These are phyloP conservation scores for Metopolophium dirhodum DNA, from an alignment of 1,140 invertebrate genomes.

Conservation along the genomic window DNA sequence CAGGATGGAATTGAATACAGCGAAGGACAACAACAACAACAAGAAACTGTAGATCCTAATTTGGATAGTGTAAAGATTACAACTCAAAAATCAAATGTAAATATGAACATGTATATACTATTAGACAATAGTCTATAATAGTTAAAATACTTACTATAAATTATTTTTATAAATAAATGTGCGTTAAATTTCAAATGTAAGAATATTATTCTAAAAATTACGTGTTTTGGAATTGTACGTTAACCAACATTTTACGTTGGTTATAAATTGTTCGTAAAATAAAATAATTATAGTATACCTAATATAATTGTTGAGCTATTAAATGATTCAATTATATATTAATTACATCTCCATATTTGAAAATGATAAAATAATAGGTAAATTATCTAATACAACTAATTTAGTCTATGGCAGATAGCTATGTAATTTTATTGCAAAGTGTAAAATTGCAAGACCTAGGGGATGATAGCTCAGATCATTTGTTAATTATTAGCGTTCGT, in stretches of 20 bases:
- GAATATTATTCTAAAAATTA: neutral
- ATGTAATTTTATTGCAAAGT: neutral
- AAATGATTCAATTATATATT: neutral
- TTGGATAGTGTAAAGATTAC: constrained; percentile 14
- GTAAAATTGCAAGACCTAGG: neutral
- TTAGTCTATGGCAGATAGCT: neutral
- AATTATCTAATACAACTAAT: neutral
- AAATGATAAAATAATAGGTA: neutral
- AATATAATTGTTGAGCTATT: neutral
- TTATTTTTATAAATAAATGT: neutral
- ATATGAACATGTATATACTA: neutral
- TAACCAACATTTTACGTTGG: neutral
- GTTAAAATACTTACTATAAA: neutral
- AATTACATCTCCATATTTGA: neutral
- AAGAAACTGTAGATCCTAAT: constrained; percentile 29
- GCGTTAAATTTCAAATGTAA: neutral
- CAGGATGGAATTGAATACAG: neutral
- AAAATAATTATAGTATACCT: neutral
- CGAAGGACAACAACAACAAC: constrained; percentile 45
- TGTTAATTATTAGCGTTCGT: neutral
- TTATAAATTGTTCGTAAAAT: neutral
- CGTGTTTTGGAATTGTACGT: neutral
- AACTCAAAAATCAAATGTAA: constrained; percentile 38
- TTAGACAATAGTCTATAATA: neutral
- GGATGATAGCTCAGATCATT: neutral